Evolutionary conservation across 2,797 vertebrate species (phyloP).

Genomic region (Halcyon badia): DNA sequence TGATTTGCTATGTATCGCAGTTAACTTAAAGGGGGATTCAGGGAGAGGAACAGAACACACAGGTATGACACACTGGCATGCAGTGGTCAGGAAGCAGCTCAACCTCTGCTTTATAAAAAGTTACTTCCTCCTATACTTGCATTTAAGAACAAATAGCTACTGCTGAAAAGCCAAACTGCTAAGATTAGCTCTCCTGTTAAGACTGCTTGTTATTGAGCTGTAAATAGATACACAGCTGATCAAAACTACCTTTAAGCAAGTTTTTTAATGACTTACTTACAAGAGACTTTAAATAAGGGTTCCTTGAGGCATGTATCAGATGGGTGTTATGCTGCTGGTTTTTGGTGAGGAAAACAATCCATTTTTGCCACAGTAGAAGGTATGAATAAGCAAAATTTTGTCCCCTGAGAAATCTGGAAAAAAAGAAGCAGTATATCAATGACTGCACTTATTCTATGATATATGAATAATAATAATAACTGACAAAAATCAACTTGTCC

Average conservation of each 20-base stretch:
- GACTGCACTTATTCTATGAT: not conserved
- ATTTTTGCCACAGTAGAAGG: conserved; percentile 66
- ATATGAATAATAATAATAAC: not conserved
- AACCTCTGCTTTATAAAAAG: not conserved
- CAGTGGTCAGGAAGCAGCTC: not conserved
- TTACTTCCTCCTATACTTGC: not conserved
- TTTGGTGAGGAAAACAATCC: conserved; percentile 63
- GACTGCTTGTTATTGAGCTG: not conserved
- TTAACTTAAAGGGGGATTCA: not conserved
- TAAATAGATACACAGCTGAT: conserved; percentile 18
- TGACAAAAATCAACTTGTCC: not conserved
- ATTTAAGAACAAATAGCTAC: not conserved
- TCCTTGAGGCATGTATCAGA: conserved; percentile 44
- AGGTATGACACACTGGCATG: not conserved
- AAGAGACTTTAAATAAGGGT: conserved; percentile 40
- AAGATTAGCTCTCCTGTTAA: not conserved
- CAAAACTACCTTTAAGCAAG: not conserved
- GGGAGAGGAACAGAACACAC: not conserved
- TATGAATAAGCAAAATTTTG: conserved; percentile 60
- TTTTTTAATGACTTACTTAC: conserved; percentile 70
- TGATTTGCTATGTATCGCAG: not conserved
- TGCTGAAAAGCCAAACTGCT: not conserved
- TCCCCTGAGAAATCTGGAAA: conserved; percentile 77
- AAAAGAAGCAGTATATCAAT: not conserved
- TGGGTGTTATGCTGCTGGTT: conserved; percentile 50